Base-by-base conservation (phyloP, 2,888 invertebrate species). In the Chrysolina oricalcia region DNA sequence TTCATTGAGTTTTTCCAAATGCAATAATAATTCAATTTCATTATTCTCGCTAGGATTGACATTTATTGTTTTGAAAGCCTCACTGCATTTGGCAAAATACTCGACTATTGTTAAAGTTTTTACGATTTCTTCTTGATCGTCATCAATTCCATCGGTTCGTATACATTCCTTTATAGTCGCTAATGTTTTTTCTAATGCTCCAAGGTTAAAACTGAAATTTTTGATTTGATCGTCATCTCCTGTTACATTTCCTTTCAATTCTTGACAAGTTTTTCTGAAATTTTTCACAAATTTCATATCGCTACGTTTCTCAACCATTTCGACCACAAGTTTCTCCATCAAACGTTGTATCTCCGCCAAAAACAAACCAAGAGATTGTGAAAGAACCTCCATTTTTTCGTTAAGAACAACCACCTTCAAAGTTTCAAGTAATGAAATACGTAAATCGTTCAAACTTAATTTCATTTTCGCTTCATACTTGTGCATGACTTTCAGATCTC, bases 381-480 rank as follows among this genome's bases (percentile, higher is more conserved):
- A 76, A 19, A 83, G 15, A 40, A 83, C 80, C 72, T 84, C 84
- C 81, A 83, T 83, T 78, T 84, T 84, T 74, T 83, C 84, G 50
- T 84, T 83, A 9, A 84, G 68, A n/a, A 78, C 75, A n/a, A 83
- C 73, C n/a, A 48, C 59, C 13, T 43, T 46, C 23, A 64, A 68
- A 6, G 77, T 62, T 59, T 77, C 62, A 62, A 73, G 43, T 15
- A 75, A 43, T 41, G 74, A 72, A 35, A 50, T 64, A 35, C 71
- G 53, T 17, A 75, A 72, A 62, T 77, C 77, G 35, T 75, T 69
- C 17, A 84, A 65, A 21, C 70, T 76, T 40, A 59, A 40, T 13
- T 70, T 48, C 5, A 81, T 64, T 35, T 83, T 77, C 56, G 70
- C 50, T 50, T 78, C 81, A 21, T 76, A 79, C 40, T 75, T 72